Base-by-base conservation (phyloP, 2,888 invertebrate genomes). In the Callyntrura guangdongensis region DNA sequence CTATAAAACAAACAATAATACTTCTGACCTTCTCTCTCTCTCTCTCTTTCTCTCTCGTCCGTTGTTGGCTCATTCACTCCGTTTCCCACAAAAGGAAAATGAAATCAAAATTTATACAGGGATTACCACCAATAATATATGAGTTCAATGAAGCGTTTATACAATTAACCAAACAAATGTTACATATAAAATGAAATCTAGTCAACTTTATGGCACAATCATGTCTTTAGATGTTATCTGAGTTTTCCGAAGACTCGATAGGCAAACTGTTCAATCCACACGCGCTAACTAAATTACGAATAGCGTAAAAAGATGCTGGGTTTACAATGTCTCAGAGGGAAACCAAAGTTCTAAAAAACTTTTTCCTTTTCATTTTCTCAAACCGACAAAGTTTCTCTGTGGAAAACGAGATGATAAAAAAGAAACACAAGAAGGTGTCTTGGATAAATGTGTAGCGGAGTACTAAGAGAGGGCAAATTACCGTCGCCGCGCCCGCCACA, bases 281-380 rank as follows among this genome's bases (percentile, higher is more conserved):
- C 56, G 61, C 56, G 61, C 47, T 4, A n/a, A n/a, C n/a, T n/a
- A n/a, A n/a, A n/a, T n/a, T n/a, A n/a, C n/a, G 45, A n/a, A n/a
- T n/a, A 53, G 20, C 36, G 45, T 56, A 22, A 85, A 49, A 74
- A 45, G 72, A 85, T 85, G 53, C 36, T 45, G 22, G 14, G 25
- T 20, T 12, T n/a, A 1, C 14, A 69, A n/a, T 69, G 36, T 0
- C 25, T 17, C 53, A 72, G 56, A 56, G 27, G 56, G 47, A 85
- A 85, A 74, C 85, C 85, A 85, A 74, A 85, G 84, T 85, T 86
- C 86, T 79, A 74, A 86, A 86, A 69, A 69, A 87, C 36, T 87
- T 87, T 81, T 79, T n/a, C 17, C 86, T n/a, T 56, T 67, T 81
- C 67, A 87, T 87, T 69, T 59, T 59, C 25, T 36, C 79, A 81